Base-by-base conservation (phyloP, 2,797 vertebrate species). In the Florisuga fusca region DNA sequence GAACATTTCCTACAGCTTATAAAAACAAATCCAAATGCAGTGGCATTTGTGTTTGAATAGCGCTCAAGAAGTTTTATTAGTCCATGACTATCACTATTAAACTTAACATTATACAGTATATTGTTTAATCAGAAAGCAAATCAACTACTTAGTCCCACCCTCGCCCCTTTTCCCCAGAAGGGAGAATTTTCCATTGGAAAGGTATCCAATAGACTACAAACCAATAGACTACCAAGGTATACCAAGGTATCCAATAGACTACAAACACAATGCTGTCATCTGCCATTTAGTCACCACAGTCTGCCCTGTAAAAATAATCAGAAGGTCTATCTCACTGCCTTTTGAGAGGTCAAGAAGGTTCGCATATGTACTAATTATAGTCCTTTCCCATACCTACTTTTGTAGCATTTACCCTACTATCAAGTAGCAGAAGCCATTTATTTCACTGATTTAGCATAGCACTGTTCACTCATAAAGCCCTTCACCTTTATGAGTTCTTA, bases 1-100 rank as follows among this genome's bases (percentile, higher is more conserved):
- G 66, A 89, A 84, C 55, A 81, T 72, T 78, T 41, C 36, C 66
- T 50, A 75, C 22, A 2, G 1, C 51, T 81, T 78, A 8, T 2
- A 45, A 58, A 64, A 93, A 23, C 38, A 69, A 75, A 84, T 46
- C 29, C 33, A 13, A 74, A 33, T 4, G 17, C 31, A 22, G 45
- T 12, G 15, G 23, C 12, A 63, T 27, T 41, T 53, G 23, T 55
- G 43, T 43, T 53, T 79, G 45, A 85, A 41, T 6, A 55, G 38
- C 80, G 50, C 41, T 73, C 63, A 76, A 63, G 34, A 84, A 95
- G 59, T 82, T 62, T 8, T 59, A 46, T 73, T 48, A 69, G 29
- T 31, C 19, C 26, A 84, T 13, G 22, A 71, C 13, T 41, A 77
- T 63, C 19, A n/a, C 57, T 38, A 15, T 68, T 36, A 3, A 4